These are phyloP conservation scores for Aradophagus sp. DNA, from an alignment of 1,140 invertebrate genomes.

Conservation along the genomic window DNA sequence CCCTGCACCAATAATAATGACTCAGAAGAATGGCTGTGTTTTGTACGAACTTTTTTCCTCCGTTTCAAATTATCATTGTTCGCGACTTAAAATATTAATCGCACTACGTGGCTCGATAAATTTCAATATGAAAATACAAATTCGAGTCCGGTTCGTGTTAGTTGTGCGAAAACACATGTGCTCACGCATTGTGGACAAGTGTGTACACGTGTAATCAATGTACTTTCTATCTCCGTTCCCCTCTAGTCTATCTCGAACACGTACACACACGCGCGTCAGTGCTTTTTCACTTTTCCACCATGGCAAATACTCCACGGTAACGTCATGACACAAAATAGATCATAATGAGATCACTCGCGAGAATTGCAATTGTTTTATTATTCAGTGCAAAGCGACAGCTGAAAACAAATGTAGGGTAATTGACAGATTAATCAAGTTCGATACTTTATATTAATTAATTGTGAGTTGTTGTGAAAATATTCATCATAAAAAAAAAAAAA, in stretches of 20 bases:
- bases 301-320: no score
- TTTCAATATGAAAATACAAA: constrained; percentile 32
- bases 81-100: constrained; percentile 36
- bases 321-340: no score
- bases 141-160: constrained; percentile 16
- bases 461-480: no score
- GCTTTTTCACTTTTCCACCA: no score
- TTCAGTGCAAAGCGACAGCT: no score
- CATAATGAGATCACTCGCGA: no score
- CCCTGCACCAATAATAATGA: constrained; percentile 13
- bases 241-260: constrained; percentile 22
- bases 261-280: constrained; percentile 10
- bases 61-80: constrained; percentile 19
- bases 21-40: constrained; percentile 25
- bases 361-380: no score
- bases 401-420: no score
- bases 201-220: constrained; percentile 31
- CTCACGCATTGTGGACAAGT: constrained; percentile 21
- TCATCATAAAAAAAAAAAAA: no score
- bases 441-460: no score
- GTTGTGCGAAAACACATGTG: constrained; percentile 46
- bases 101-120: constrained; percentile 19
- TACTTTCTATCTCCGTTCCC: constrained; percentile 34
- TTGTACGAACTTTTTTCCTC: neutral
- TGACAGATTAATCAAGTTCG: no score